Percentiles rank a stretch among this genome's conserved stretches.
These are phyloP conservation scores for Magallana nippona DNA, from an alignment of 2,888 invertebrate genomes.

Conservation along the genomic window DNA sequence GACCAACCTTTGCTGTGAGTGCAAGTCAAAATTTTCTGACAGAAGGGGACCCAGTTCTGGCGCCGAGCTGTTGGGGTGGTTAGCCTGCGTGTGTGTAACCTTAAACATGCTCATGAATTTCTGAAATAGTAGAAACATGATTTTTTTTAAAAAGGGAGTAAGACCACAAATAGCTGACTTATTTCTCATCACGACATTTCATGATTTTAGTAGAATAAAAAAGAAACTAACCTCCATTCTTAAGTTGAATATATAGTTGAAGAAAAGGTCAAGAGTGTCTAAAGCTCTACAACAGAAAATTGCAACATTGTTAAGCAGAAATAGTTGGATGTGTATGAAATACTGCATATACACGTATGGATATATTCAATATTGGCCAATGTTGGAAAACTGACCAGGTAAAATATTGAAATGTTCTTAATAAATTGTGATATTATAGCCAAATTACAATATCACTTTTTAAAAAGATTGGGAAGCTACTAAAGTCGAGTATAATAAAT, in stretches of 20 bases:
- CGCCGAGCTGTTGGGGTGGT: constrained; percentile 45
- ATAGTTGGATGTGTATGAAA: too few relatives aligned
- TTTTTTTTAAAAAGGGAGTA: too few relatives aligned
- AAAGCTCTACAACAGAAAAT: constrained; percentile 64
- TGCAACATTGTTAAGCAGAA: too few relatives aligned
- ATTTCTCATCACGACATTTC: too few relatives aligned
- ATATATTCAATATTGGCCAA: too few relatives aligned
- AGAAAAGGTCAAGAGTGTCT: constrained; percentile 73
- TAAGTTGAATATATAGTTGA: constrained; percentile 75
- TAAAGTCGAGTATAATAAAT: too few relatives aligned
- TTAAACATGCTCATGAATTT: constrained; percentile 73
- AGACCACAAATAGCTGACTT: neutral
- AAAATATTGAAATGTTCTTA: too few relatives aligned
- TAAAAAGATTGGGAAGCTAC: too few relatives aligned
- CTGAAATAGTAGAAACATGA: constrained; percentile 50
- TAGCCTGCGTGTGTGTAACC: constrained; percentile 59
- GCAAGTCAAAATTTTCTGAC: constrained; percentile 47
- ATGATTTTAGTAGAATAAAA: neutral
- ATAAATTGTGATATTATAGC: too few relatives aligned
- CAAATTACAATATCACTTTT: too few relatives aligned
- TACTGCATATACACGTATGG: too few relatives aligned
- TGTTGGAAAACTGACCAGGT: too few relatives aligned
- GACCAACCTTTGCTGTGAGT: constrained; percentile 41
- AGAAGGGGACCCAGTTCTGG: constrained; percentile 67
- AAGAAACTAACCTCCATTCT: constrained; percentile 66